Base-by-base conservation (phyloP, 2,888 invertebrate genomes). In the Dermolepida albohirtum region DNA sequence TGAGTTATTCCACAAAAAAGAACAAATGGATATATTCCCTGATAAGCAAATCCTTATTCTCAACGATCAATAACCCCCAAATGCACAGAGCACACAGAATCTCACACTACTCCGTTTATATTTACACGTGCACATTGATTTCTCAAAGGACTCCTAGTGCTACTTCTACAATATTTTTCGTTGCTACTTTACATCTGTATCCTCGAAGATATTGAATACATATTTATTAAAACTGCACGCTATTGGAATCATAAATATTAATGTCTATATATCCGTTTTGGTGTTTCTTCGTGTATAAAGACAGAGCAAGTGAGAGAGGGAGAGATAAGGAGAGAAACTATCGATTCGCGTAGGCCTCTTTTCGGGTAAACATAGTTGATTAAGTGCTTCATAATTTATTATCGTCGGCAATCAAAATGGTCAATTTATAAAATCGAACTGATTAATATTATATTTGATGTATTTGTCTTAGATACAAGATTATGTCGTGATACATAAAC, bases 21-120 rank as follows among this genome's bases (percentile, higher is more conserved):
- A 66, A 66, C 49, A 49, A 29, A 40, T 29, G 49, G 49, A 39
- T 43, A 22, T 66, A 51, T 66, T 51, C 34, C 10, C 50, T 47
- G 49, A 59, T 66, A 66, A 59, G 50, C 51, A 66, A 66, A 66
- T 66, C 66, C 57, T 57, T 49, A 59, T 49, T 40, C 66, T 11
- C 47, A 1, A 34, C 51, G 66, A 66, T 66, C 66, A 47, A 66
- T 66, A 66, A 41, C 47, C 57, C 44, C 50, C 51, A 49, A 55
- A 57, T 66, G 57, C 55, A 59, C 59, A 62, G 39, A 47, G 47
- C 47, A 62, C 59, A 47, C 47, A 17, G 16, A 16, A 47, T 14
- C 59, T 17, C 47, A 62, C 47, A 14, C 34, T 34, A 47, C 27
- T 10, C 11, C 12, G 14, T 16, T 5, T 47, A 49, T 43, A 8